Conservation (phyloP, 2,797 vertebrate species). For the Hyperoplus lanceolatus region DNA sequence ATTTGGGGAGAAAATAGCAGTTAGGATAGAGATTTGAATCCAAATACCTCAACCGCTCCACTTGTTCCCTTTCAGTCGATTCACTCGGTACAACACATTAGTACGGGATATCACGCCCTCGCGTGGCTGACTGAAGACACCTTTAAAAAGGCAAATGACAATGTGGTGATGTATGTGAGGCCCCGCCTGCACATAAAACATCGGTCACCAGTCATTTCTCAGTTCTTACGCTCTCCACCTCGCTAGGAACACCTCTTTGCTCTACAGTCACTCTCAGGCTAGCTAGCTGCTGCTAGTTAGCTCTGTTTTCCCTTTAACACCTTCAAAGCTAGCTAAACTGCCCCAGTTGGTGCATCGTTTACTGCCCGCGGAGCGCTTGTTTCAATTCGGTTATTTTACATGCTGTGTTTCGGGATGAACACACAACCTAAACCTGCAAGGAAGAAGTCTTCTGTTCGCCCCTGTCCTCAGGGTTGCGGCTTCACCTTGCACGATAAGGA, state of each 20-base stretch:
- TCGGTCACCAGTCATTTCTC: neutral
- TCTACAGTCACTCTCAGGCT: neutral
- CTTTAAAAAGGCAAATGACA: too few species aligned
- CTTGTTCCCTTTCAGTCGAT: too few species aligned
- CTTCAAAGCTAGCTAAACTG: neutral
- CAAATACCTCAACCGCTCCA: too few species aligned
- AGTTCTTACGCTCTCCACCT: conserved; percentile 4
- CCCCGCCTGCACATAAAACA: neutral
- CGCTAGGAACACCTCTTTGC: neutral
- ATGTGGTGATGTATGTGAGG: neutral
- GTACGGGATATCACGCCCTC: too few species aligned
- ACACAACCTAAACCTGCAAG: neutral
- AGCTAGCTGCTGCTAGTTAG: neutral
- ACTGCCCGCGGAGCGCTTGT: neutral
- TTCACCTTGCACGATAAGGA: neutral
- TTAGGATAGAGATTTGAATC: too few species aligned
- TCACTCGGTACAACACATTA: too few species aligned
- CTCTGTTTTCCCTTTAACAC: too few species aligned
- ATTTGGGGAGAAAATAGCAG: too few species aligned
- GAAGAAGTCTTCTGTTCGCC: neutral
- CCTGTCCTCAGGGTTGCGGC: neutral
- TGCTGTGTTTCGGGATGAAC: neutral
- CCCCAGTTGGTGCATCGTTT: neutral
- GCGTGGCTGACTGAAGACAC: too few species aligned
- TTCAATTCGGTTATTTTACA: neutral